Conservation (phyloP, 2,113 vertebrate genomes). For the Neodontobutis hainanensis region DNA sequence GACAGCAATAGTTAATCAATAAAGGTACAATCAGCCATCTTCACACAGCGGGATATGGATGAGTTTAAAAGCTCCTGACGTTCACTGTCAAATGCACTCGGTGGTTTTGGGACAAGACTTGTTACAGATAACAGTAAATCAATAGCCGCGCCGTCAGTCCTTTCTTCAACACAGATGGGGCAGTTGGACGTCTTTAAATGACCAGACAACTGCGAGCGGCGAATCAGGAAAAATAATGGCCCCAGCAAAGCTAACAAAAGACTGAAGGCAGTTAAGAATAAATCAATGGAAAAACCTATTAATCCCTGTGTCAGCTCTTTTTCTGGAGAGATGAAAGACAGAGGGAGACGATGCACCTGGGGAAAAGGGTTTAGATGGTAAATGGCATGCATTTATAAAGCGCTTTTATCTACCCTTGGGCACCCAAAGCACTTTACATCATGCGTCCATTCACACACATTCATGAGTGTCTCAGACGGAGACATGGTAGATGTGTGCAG, state of each 20-base stretch:
- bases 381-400: too few species aligned
- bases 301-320: slow-evolving; percentile 28
- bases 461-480: too few species aligned
- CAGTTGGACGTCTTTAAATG: slow-evolving; percentile 40
- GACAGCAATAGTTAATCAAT: slow-evolving; percentile 56
- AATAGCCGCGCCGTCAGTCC: slow-evolving; percentile 21
- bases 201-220: slow-evolving; percentile 16
- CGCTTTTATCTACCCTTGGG: too few species aligned
- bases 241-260: not conserved
- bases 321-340: slow-evolving; percentile 13
- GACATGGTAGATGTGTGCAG: too few species aligned
- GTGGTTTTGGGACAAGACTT: not conserved
- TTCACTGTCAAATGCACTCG: slow-evolving; percentile 20
- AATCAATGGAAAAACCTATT: slow-evolving; percentile 61
- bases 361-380: not conserved
- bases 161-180: slow-evolving; percentile 35
- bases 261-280: slow-evolving; percentile 24
- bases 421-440: too few species aligned
- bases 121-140: slow-evolving; percentile 48
- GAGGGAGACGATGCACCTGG: slow-evolving; percentile 6
- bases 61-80: slow-evolving; percentile 31
- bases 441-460: too few species aligned
- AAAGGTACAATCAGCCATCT: slow-evolving; percentile 32
- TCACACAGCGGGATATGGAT: slow-evolving; percentile 38
- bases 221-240: slow-evolving; percentile 30